Conservation (phyloP, 2,888 invertebrate genomes). For the Incurvaria masculella region DNA sequence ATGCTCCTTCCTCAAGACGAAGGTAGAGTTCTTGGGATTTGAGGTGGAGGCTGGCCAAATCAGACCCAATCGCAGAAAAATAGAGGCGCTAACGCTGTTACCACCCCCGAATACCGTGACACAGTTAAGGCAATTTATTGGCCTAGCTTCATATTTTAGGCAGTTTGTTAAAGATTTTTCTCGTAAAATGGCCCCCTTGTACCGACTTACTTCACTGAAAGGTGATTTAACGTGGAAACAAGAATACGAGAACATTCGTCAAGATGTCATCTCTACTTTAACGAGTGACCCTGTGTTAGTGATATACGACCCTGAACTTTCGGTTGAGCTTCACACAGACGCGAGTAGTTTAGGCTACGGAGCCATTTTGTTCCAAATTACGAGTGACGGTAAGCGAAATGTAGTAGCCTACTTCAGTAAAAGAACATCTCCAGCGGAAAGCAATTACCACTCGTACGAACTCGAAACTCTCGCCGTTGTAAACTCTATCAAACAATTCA, state of each 20-base stretch:
- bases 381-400: constrained; percentile 6
- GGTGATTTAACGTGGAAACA: constrained; percentile 1
- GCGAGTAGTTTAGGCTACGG: constrained; percentile 20
- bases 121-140: constrained; percentile 3
- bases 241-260: constrained; percentile 1
- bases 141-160: constrained; percentile 4
- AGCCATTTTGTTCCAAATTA: constrained; percentile 21
- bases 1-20: constrained; percentile 10
- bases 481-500: not conserved
- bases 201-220: not conserved
- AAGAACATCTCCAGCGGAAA: not conserved
- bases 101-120: constrained; percentile 5
- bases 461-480: not conserved
- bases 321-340: constrained; percentile 21
- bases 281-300: constrained; percentile 19
- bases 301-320: constrained; percentile 16
- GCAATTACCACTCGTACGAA: not conserved
- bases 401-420: constrained; percentile 14
- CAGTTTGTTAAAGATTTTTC: constrained; percentile 1
- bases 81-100: no score
- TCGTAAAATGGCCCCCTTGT: not conserved
- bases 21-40: constrained; percentile 11
- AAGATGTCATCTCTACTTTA: constrained; percentile 4
- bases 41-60: constrained; percentile 9
- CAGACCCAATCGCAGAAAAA: constrained; percentile 11